phyloP scores from a whole-genome alignment of 2,888 invertebrate species.

The Thysanoteuthis rhombus region DNA sequence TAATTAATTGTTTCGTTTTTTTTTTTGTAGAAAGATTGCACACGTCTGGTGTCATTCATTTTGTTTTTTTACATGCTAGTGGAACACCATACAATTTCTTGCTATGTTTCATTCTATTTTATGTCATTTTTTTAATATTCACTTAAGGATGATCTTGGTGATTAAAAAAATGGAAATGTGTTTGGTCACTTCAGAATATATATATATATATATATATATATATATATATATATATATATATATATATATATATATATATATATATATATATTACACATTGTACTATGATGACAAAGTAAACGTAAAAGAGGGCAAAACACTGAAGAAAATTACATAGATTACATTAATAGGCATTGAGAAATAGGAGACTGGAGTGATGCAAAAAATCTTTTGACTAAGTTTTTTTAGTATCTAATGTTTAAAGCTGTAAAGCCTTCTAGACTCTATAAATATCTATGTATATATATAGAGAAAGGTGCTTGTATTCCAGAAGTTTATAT shows the following conservation, averaged over 20 bases:
- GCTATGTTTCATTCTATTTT: too few species aligned
- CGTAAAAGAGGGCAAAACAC: too few species aligned
- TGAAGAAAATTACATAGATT: too few species aligned
- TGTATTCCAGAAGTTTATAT: too few species aligned
- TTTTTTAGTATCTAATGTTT: too few species aligned
- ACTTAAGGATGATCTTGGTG: background rate
- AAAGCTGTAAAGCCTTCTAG: too few species aligned
- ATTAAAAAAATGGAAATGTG: background rate
- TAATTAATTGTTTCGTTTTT: background rate
- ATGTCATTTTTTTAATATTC: background rate
- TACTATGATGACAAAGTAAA: too few species aligned
- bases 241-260: slow-evolving; percentile 13
- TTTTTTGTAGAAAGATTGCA: background rate
- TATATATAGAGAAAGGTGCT: too few species aligned
- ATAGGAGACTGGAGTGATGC: too few species aligned
- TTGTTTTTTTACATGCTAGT: background rate
- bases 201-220: slow-evolving; percentile 15
- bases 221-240: slow-evolving; percentile 13
- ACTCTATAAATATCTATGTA: background rate
- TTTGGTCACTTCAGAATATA: background rate
- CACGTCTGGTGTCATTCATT: background rate
- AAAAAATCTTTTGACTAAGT: too few species aligned
- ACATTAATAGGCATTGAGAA: too few species aligned
- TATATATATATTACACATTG: background rate
- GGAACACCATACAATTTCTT: background rate